phyloP scores from a whole-genome alignment of 2,888 invertebrate genomes.

The Drosophila testacea region DNA sequence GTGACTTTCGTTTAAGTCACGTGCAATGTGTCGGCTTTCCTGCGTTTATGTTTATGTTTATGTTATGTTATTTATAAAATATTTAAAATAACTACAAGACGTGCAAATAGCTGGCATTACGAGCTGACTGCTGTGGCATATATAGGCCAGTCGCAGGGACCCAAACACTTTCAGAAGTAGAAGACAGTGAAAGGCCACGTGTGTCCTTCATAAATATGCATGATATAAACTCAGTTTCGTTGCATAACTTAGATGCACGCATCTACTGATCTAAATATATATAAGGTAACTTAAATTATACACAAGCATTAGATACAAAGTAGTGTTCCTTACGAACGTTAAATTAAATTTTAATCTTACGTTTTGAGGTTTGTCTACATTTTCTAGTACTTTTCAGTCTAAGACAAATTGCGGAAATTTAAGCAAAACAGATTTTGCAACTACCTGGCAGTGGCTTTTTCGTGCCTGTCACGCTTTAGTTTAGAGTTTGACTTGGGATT shows the following conservation, averaged over 20 bases:
- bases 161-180: not conserved
- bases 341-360: conserved; percentile 12
- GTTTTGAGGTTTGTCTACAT: not conserved
- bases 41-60: conserved; percentile 71
- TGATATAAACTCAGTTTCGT: conserved; percentile 20
- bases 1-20: conserved; percentile 58
- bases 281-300: conserved; percentile 11
- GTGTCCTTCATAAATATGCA: conserved; percentile 38
- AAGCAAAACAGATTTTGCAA: conserved; percentile 32
- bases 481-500: conserved; percentile 29
- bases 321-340: not conserved
- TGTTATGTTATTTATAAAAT: conserved; percentile 72
- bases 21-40: conserved; percentile 39
- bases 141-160: conserved; percentile 29
- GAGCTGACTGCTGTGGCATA: conserved; percentile 55
- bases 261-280: conserved; percentile 13
- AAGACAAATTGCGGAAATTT: conserved; percentile 13
- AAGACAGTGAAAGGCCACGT: conserved; percentile 1
- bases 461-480: conserved; percentile 37
- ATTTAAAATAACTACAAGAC: conserved; percentile 75
- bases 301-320: not conserved
- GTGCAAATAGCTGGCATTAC: conserved; percentile 63
- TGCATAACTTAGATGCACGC: conserved; percentile 25
- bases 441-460: conserved; percentile 10
- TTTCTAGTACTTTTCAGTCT: not conserved